Base-by-base conservation (phyloP, 2,888 invertebrate genomes). In the Agrochola litura region DNA sequence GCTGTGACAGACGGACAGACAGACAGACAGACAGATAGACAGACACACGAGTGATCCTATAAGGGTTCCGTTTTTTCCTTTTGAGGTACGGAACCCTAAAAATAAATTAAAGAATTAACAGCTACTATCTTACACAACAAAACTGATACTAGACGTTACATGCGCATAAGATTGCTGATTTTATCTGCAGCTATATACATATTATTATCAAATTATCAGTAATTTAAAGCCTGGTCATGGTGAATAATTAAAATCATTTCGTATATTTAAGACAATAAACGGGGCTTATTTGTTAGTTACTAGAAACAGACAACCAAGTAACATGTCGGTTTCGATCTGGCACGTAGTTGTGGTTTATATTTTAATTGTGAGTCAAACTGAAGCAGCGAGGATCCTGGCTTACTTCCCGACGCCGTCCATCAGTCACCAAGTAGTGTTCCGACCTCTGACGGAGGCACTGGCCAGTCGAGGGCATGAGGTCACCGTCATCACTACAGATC, bases 391-490 rank as follows among this genome's bases (percentile, higher is more conserved):
- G 79, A 90, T 91, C 22, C 72, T 91, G 9, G 88, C 70, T 9
- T 82, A 95, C 0, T 89, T 94, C 54, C 93, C 96, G 2, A 86
- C 89, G 9, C 93, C 96, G 2, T 94, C 96, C 0, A 91, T 95
- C 61, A 97, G 96, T 73, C 97, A 97, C 82, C 96, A 97, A 88
- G 89, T 95, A 0, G 93, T 95, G 0, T 96, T 92, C 72, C 90
- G 93, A 37, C 90, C 93, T 5, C 76, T 97, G 4, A 92, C 93
- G 9, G 89, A 92, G 10, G 95, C 95, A 56, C 88, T 97, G 19
- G 91, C 92, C 0, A 91, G 87, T 60, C 90, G 94, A 46, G 97
- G 97, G 0, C 97, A 97, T 75, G 92, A 97, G 70, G 84, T 97
- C 0, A 91, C 93, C 0, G 90, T 96, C 0, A 78, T 96, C 1